phyloP scores from a whole-genome alignment of 2,113 vertebrate genomes.

The Megaceryle torquata region DNA sequence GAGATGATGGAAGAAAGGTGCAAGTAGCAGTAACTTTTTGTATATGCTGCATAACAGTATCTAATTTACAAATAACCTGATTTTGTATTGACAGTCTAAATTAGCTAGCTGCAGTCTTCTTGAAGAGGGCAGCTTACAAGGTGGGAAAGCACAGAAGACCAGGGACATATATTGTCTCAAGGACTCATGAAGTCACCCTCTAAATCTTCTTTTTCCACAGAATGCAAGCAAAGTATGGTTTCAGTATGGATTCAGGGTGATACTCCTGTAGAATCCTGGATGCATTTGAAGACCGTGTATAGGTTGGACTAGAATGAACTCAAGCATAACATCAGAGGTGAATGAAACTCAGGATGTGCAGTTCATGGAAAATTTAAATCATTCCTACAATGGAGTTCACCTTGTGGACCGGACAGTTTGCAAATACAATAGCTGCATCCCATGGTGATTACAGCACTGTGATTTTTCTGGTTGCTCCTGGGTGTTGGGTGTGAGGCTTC shows the following conservation, averaged over 20 bases:
- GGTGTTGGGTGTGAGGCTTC: neutral
- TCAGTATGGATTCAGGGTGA: neutral
- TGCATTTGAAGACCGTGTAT: neutral
- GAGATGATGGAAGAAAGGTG: neutral
- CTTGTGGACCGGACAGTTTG: neutral
- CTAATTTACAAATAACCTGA: neutral
- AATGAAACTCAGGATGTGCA: neutral
- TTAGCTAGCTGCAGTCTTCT: neutral
- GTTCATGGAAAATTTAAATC: neutral
- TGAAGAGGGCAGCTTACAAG: neutral
- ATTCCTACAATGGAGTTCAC: neutral
- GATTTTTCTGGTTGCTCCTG: neutral
- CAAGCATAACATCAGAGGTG: neutral
- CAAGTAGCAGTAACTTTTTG: neutral
- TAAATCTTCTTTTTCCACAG: neutral
- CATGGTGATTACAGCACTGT: rapidly evolving
- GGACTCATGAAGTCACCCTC: neutral
- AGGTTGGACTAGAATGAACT: neutral
- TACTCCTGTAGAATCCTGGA: neutral
- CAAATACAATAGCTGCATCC: neutral
- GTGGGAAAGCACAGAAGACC: neutral
- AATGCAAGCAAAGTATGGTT: neutral
- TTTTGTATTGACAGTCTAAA: neutral
- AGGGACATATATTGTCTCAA: neutral
- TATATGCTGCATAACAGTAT: too few species aligned